A percentile compares a stretch with the other conserved stretches of the same genome.
Conservation (phyloP, 2,113 vertebrate genomes). For the Oophaga pumilio region DNA sequence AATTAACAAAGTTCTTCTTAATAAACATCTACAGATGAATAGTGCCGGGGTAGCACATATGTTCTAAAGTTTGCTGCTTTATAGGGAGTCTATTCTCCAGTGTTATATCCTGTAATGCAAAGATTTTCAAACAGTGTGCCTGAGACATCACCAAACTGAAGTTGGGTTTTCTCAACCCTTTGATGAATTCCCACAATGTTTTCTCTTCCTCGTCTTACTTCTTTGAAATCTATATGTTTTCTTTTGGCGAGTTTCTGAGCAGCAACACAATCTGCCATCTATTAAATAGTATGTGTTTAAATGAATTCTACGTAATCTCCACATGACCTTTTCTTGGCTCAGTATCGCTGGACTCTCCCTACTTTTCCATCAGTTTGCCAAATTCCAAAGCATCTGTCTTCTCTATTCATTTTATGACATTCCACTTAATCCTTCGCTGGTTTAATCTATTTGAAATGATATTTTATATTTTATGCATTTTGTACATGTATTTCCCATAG, state of each 20-base stretch:
- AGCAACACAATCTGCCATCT: slow-evolving; percentile 48
- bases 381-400: slow-evolving; percentile 53
- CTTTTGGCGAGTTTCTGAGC: slow-evolving; percentile 36
- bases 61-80: neutral
- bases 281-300: slow-evolving; percentile 46
- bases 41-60: slow-evolving; percentile 7
- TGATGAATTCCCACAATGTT: slow-evolving; percentile 49
- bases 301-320: slow-evolving; percentile 46
- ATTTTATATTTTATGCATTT: slow-evolving; percentile 56
- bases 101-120: slow-evolving; percentile 14
- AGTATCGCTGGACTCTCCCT: slow-evolving; percentile 37
- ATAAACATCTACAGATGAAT: slow-evolving; percentile 7
- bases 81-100: neutral
- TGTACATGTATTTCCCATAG: slow-evolving; percentile 46
- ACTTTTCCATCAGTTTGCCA: slow-evolving; percentile 43
- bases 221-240: slow-evolving; percentile 58
- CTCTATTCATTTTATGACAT: slow-evolving; percentile 50
- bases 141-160: slow-evolving; percentile 11
- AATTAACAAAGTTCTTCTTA: neutral
- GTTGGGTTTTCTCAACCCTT: slow-evolving; percentile 12
- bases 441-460: slow-evolving; percentile 47
- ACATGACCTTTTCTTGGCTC: slow-evolving; percentile 49
- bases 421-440: slow-evolving; percentile 47
- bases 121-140: slow-evolving; percentile 5
- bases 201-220: slow-evolving; percentile 38